These are phyloP conservation scores for Meiosimyza decipiens DNA, from an alignment of 2,888 invertebrate genomes.

Conservation along the genomic window DNA sequence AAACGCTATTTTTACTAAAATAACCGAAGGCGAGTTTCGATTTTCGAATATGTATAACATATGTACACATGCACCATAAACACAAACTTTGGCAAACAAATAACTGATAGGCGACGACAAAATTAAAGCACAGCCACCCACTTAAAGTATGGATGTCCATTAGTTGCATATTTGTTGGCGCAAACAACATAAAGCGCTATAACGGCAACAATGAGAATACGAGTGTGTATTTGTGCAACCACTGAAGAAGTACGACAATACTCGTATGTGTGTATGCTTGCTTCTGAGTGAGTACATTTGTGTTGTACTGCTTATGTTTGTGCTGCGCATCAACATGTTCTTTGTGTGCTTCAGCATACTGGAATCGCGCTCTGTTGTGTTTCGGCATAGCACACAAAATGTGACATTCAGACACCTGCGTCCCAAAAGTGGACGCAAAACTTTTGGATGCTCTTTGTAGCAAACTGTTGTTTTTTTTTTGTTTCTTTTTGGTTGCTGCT, in stretches of 20 bases:
- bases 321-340: not conserved
- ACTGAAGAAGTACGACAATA: not conserved
- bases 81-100: not conserved
- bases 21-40: too few species aligned
- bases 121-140: conserved; percentile 16
- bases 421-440: conserved; percentile 15
- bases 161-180: conserved; percentile 34
- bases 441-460: not conserved
- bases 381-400: not conserved
- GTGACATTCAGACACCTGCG: conserved; percentile 25
- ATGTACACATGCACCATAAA: too few species aligned
- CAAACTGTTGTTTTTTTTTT: too few species aligned
- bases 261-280: not conserved
- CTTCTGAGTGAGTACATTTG: not conserved
- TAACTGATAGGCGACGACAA: conserved; percentile 6
- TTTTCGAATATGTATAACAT: too few species aligned
- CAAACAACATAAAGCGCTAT: conserved; percentile 28
- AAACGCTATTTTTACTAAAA: too few species aligned
- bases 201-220: not conserved
- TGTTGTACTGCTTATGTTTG: not conserved
- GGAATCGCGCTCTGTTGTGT: not conserved
- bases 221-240: not conserved
- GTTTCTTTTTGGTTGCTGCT: not conserved
- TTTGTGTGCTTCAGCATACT: not conserved
- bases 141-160: conserved; percentile 24